phyloP scores from a whole-genome alignment of 1,140 invertebrate genomes.

The Drosophila sulfurigaster region DNA sequence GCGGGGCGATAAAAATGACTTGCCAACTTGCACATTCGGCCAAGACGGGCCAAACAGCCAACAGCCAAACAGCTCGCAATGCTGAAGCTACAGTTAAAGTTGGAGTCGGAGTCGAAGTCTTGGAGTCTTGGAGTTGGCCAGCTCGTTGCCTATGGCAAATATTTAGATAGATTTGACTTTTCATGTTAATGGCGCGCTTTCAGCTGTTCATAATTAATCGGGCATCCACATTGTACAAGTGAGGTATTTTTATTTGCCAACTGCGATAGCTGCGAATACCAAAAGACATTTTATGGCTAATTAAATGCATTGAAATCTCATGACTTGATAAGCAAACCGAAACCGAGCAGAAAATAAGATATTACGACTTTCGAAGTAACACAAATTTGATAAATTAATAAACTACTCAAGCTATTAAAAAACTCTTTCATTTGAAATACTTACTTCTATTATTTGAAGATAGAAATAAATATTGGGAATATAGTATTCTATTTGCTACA shows the following conservation, averaged over 20 bases:
- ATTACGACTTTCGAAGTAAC: conserved; percentile 12
- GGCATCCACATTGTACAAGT: conserved; percentile 75
- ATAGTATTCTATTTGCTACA: not conserved
- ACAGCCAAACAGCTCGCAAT: not conserved
- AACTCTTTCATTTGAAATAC: no score
- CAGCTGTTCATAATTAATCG: conserved; percentile 83
- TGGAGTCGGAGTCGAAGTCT: conserved; percentile 5
- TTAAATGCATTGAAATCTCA: conserved; percentile 70
- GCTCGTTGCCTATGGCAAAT: conserved; percentile 72
- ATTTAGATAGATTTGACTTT: conserved; percentile 83
- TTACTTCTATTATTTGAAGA: no score
- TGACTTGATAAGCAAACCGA: conserved; percentile 45
- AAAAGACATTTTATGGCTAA: conserved; percentile 75
- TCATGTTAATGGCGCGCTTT: conserved; percentile 83
- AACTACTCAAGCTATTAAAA: not conserved
- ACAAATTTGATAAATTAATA: conserved; percentile 13
- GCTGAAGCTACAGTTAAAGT: conserved; percentile 5
- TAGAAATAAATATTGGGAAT: no score
- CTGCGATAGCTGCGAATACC: conserved; percentile 57
- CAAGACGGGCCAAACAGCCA: conserved; percentile 43
- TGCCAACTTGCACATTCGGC: conserved; percentile 82
- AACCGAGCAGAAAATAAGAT: conserved; percentile 4
- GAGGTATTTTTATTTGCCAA: conserved; percentile 79
- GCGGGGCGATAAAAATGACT: conserved; percentile 81
- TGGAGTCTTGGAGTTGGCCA: conserved; percentile 14